A percentile compares a stretch with the other conserved stretches of the same genome.
Evolutionary conservation across 2,797 vertebrate genomes (phyloP).

Genomic region (Podarcis siculus): DNA sequence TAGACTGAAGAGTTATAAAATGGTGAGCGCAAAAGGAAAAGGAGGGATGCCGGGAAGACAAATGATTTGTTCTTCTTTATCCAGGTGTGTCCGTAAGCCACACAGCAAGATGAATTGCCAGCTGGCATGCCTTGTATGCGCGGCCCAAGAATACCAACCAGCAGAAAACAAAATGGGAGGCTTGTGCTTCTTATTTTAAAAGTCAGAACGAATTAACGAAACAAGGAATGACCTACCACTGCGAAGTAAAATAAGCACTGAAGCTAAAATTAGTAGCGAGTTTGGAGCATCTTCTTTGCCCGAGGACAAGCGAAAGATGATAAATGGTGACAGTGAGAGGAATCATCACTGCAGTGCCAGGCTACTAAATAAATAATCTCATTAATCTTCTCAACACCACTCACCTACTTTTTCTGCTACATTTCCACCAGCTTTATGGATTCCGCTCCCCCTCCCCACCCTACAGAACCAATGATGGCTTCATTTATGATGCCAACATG

Average conservation of each 20-base stretch:
- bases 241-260: slow-evolving; percentile 52
- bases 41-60: not conserved
- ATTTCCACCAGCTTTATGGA: slow-evolving; percentile 10
- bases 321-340: slow-evolving; percentile 57
- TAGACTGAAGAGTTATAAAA: slow-evolving; percentile 33
- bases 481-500: not conserved
- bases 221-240: slow-evolving; percentile 59
- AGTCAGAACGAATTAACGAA: slow-evolving; percentile 66
- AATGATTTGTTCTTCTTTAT: slow-evolving; percentile 27
- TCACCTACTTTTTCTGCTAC: slow-evolving; percentile 47
- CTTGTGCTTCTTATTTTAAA: slow-evolving; percentile 63
- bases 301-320: slow-evolving; percentile 66
- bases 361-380: slow-evolving; percentile 63
- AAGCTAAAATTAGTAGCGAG: slow-evolving; percentile 63
- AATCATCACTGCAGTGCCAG: slow-evolving; percentile 48
- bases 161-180: slow-evolving; percentile 56
- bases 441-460: not conserved
- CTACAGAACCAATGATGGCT: not conserved
- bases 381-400: slow-evolving; percentile 62
- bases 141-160: slow-evolving; percentile 5
- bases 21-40: slow-evolving; percentile 13
- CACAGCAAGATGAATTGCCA: slow-evolving; percentile 20
- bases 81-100: not conserved
- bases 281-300: slow-evolving; percentile 62
- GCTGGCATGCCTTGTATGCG: slow-evolving; percentile 31